Percentiles rank a stretch among this genome's conserved stretches.
These are phyloP conservation scores for Harpegnathos saltator DNA, from an alignment of 1,140 invertebrate species.

Conservation along the genomic window DNA sequence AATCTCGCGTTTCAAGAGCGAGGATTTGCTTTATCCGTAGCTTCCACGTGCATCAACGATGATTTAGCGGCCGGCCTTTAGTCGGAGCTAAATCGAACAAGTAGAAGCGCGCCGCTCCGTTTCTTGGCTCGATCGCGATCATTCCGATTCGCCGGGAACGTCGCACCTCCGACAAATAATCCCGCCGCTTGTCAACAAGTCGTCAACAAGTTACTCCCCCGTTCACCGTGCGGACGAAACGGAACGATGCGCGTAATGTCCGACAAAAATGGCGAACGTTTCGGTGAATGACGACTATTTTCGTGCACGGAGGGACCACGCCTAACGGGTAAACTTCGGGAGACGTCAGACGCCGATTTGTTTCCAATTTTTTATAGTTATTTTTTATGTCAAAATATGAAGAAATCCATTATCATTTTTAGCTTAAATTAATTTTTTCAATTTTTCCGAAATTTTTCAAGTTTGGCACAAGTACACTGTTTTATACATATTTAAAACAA, in stretches of 20 bases:
- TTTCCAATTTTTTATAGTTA: too few species aligned
- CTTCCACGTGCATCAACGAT: background rate
- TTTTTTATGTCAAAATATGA: too few species aligned
- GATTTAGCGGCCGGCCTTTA: too few species aligned
- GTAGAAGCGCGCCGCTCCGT: too few species aligned
- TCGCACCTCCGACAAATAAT: background rate
- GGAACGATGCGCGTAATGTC: background rate
- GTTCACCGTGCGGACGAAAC: conserved; percentile 22
- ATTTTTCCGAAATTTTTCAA: too few species aligned
- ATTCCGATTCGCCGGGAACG: background rate
- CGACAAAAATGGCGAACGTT: background rate
- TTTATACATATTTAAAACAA: too few species aligned
- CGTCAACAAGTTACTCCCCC: conserved; percentile 2
- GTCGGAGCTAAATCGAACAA: too few species aligned
- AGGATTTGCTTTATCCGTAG: background rate
- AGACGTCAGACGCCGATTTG: too few species aligned
- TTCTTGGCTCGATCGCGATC: background rate
- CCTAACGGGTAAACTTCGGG: too few species aligned
- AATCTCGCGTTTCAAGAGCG: background rate
- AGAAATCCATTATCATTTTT: too few species aligned
- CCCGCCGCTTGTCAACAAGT: background rate
- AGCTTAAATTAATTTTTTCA: too few species aligned
- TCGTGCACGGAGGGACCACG: background rate
- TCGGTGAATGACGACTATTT: background rate
- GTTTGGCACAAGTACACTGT: too few species aligned